These are phyloP conservation scores for Drosophila rhopaloa DNA, from an alignment of 1,140 invertebrate genomes.

Conservation along the genomic window DNA sequence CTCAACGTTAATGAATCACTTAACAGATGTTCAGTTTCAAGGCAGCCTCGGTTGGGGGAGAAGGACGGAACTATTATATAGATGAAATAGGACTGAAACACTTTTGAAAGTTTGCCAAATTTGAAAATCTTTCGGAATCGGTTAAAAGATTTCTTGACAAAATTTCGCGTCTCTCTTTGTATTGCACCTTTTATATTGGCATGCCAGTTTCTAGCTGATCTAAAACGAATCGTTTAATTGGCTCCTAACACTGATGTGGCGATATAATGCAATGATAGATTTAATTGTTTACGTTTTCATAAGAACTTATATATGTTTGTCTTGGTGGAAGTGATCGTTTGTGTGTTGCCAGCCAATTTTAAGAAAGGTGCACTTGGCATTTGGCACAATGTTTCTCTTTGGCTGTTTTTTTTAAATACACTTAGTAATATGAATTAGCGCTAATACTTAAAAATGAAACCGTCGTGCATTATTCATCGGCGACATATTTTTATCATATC, in stretches of 20 bases:
- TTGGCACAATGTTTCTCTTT: constrained; percentile 52
- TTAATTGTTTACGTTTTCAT: constrained; percentile 78
- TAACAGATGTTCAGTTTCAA: constrained; percentile 68
- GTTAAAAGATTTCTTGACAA: constrained; percentile 23
- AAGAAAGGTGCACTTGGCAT: constrained; percentile 61
- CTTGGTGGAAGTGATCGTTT: constrained; percentile 16
- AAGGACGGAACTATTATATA: constrained; percentile 35
- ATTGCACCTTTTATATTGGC: constrained; percentile 28
- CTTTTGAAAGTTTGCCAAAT: constrained; percentile 70
- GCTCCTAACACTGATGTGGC: constrained; percentile 47
- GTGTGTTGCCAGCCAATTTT: constrained; percentile 39
- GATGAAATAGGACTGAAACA: constrained; percentile 47
- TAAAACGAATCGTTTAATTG: constrained; percentile 80
- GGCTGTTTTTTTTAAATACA: constrained; percentile 5
- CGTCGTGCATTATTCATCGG: background rate
- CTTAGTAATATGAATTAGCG: background rate
- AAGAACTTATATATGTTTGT: constrained; percentile 20
- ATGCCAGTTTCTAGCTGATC: constrained; percentile 54
- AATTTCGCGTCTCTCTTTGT: constrained; percentile 10
- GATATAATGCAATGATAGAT: constrained; percentile 74
- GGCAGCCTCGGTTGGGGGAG: constrained; percentile 7
- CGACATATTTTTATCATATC: constrained; percentile 2
- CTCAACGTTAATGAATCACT: constrained; percentile 72
- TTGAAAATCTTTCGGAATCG: constrained; percentile 22
- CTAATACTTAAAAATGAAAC: background rate